phyloP scores from a whole-genome alignment of 1,140 invertebrate genomes.

The Aphaenogaster floridana region DNA sequence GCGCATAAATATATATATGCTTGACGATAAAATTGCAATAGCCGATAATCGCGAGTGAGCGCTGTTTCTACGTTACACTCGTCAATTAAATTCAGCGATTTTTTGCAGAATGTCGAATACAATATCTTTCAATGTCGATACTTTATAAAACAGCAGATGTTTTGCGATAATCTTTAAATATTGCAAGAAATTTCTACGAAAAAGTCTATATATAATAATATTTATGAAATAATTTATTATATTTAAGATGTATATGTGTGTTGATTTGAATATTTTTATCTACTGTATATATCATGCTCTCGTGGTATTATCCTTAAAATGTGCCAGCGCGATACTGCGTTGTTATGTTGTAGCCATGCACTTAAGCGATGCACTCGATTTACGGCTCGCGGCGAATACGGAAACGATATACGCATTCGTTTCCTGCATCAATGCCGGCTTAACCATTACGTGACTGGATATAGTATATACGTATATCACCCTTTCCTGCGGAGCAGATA shows the following conservation, averaged over 20 bases:
- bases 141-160: not conserved
- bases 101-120: not conserved
- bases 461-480: slow-evolving; percentile 15
- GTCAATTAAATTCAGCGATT: not conserved
- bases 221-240: not conserved
- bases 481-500: slow-evolving; percentile 22
- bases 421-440: slow-evolving; percentile 54
- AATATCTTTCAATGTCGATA: not conserved
- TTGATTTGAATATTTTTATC: not conserved
- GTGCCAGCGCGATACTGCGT: not conserved
- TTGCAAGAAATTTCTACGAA: not conserved
- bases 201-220: not conserved
- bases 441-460: slow-evolving; percentile 72
- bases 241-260: not conserved
- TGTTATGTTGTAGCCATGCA: slow-evolving; percentile 14
- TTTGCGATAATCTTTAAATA: not conserved
- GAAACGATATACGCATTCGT: slow-evolving; percentile 55
- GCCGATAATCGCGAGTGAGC: not conserved
- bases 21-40: not conserved
- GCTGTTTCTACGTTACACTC: not conserved
- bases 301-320: not conserved
- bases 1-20: not conserved
- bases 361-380: slow-evolving; percentile 33
- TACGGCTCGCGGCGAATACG: slow-evolving; percentile 58
- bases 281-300: not conserved